A percentile compares a stretch with the other conserved stretches of the same genome.
Evolutionary conservation across 2,888 invertebrate genomes (phyloP).

Genomic region (Orthosia cruda): DNA sequence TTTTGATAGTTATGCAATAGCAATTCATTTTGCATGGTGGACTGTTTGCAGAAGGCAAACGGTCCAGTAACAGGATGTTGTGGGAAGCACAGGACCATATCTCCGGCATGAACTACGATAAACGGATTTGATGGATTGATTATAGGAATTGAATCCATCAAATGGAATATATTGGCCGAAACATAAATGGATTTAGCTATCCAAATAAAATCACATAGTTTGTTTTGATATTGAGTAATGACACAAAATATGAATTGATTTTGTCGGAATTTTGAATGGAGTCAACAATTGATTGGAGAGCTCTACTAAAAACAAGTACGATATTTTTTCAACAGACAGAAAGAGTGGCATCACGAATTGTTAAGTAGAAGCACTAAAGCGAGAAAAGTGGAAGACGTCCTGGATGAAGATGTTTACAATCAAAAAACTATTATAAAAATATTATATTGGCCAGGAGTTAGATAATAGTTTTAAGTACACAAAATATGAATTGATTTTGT

Average conservation of each 20-base stretch:
- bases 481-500: too few species aligned
- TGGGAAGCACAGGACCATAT: slow-evolving; percentile 7
- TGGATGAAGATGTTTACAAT: too few species aligned
- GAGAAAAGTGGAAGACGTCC: too few species aligned
- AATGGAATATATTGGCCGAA: slow-evolving; percentile 17
- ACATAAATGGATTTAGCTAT: not conserved
- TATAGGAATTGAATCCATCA: slow-evolving; percentile 24
- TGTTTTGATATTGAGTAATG: not conserved
- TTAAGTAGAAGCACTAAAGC: not conserved
- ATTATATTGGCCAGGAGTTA: too few species aligned
- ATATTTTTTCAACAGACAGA: too few species aligned
- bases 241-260: slow-evolving; percentile 1
- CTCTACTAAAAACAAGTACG: too few species aligned
- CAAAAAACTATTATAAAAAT: too few species aligned
- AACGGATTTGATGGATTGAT: slow-evolving; percentile 48
- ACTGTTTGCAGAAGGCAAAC: slow-evolving; percentile 31
- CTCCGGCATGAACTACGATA: slow-evolving; percentile 32
- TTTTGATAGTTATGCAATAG: slow-evolving; percentile 15
- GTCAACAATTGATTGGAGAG: not conserved
- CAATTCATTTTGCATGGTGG: slow-evolving; percentile 20
- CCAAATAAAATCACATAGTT: slow-evolving; percentile 5
- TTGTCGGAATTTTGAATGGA: not conserved
- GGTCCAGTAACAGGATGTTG: not conserved
- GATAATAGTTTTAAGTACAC: too few species aligned
- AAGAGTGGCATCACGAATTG: not conserved